These are phyloP conservation scores for Aphelenchoides besseyi DNA, from an alignment of 1,140 invertebrate genomes.

Conservation along the genomic window DNA sequence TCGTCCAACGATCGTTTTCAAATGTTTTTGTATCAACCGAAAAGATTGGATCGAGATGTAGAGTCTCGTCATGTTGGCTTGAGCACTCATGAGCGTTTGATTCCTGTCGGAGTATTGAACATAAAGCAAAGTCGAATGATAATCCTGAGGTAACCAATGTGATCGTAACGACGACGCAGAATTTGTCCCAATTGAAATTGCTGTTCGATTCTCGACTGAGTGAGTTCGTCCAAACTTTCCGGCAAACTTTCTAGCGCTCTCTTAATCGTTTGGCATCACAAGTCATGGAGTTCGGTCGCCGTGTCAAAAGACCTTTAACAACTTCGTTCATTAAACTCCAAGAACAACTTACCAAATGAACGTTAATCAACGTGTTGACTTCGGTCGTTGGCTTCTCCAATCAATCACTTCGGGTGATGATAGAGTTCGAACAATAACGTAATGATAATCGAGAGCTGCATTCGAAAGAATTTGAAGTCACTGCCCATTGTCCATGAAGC, in stretches of 20 bases:
- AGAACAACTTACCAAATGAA: constrained; percentile 30
- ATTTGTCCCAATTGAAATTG: constrained; percentile 55
- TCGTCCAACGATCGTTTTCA: constrained; percentile 44
- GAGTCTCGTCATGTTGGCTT: constrained; percentile 62
- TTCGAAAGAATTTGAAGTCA: too few relatives aligned
- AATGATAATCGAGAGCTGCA: not conserved
- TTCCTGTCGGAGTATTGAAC: constrained; percentile 58
- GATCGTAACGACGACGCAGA: constrained; percentile 49
- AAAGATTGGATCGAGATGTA: constrained; percentile 56
- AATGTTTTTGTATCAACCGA: constrained; percentile 44
- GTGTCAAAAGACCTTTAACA: constrained; percentile 50
- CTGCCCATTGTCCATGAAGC: too few relatives aligned
- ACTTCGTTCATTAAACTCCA: not conserved
- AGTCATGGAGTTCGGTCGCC: constrained; percentile 54
- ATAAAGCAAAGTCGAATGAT: constrained; percentile 50
- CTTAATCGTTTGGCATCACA: constrained; percentile 42
- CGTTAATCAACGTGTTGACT: constrained; percentile 29
- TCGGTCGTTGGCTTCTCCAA: constrained; percentile 9
- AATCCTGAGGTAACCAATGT: constrained; percentile 45
- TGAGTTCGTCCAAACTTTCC: constrained; percentile 56
- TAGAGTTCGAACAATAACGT: not conserved
- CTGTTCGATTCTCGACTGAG: constrained; percentile 43
- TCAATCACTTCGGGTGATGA: not conserved
- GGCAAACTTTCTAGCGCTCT: constrained; percentile 48
- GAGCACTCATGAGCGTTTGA: constrained; percentile 61